Conservation (phyloP, 2,113 vertebrate species). For the Gasterosteus nipponicus region DNA sequence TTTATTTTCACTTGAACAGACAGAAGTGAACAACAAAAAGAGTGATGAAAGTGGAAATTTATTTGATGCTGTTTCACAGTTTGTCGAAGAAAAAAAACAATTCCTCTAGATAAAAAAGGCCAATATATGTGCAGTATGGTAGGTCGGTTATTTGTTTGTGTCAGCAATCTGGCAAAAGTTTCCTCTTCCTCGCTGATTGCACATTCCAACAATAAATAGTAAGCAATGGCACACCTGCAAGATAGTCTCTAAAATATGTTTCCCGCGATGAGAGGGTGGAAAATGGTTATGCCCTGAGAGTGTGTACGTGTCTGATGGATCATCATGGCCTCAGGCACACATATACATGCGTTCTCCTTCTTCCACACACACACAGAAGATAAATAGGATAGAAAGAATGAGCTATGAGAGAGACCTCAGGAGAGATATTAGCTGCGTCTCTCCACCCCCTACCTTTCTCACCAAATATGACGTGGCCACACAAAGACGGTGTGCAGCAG, state of each 20-base stretch:
- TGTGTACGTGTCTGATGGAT: constrained; percentile 54
- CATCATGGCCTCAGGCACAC: constrained; percentile 44
- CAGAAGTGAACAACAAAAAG: neutral
- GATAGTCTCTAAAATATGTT: constrained; percentile 58
- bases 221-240: constrained; percentile 55
- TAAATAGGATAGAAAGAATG: constrained; percentile 63
- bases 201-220: constrained; percentile 50
- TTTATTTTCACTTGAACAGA: neutral
- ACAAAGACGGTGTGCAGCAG: constrained; percentile 66
- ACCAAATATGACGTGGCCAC: constrained; percentile 71
- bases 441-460: constrained; percentile 62
- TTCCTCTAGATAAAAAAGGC: neutral
- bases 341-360: constrained; percentile 19
- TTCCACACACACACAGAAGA: constrained; percentile 17
- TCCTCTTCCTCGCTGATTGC: constrained; percentile 41
- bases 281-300: constrained; percentile 55
- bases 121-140: neutral
- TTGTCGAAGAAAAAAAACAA: neutral
- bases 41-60: neutral
- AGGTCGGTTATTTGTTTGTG: constrained; percentile 26
- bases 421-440: constrained; percentile 69
- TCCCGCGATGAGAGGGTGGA: constrained; percentile 42
- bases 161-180: constrained; percentile 31
- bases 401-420: constrained; percentile 55
- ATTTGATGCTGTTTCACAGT: no score